Evolutionary conservation across 2,797 vertebrate genomes (phyloP).

Genomic region (Danio aesculapii): DNA sequence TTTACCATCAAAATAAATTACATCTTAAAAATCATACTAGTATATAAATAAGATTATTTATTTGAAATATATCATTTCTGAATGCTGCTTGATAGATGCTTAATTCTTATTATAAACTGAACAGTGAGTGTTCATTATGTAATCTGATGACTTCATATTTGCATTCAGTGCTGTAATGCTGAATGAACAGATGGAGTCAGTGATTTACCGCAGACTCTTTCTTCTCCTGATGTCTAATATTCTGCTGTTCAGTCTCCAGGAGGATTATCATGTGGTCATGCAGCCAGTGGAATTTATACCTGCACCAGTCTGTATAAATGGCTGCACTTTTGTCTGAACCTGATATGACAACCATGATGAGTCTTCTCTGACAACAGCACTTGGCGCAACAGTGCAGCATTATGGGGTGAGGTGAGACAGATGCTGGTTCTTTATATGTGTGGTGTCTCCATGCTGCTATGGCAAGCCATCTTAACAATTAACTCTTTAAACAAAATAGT

Average conservation of each 20-base stretch:
- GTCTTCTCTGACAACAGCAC: slow-evolving; percentile 17
- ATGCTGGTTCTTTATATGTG: neutral
- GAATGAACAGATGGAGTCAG: neutral
- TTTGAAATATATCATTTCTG: neutral
- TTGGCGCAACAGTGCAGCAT: slow-evolving; percentile 32
- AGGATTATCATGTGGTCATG: neutral
- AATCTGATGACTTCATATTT: slow-evolving; percentile 12
- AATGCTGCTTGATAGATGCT: neutral
- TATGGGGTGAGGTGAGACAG: slow-evolving; percentile 20
- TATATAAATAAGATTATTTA: neutral
- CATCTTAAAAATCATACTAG: neutral
- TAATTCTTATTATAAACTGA: neutral
- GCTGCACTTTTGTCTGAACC: slow-evolving; percentile 9
- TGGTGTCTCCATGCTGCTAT: neutral
- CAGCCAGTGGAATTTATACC: neutral
- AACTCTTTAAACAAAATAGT: neutral
- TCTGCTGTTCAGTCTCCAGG: neutral
- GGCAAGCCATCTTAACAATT: slow-evolving; percentile 9
- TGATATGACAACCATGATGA: slow-evolving; percentile 11
- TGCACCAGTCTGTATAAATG: neutral
- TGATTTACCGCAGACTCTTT: slow-evolving; percentile 21
- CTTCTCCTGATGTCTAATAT: neutral
- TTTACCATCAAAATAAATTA: neutral
- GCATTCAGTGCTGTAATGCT: neutral
- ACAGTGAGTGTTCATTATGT: neutral